phyloP scores from a whole-genome alignment of 1,140 invertebrate genomes.

The Triops cancriformis region DNA sequence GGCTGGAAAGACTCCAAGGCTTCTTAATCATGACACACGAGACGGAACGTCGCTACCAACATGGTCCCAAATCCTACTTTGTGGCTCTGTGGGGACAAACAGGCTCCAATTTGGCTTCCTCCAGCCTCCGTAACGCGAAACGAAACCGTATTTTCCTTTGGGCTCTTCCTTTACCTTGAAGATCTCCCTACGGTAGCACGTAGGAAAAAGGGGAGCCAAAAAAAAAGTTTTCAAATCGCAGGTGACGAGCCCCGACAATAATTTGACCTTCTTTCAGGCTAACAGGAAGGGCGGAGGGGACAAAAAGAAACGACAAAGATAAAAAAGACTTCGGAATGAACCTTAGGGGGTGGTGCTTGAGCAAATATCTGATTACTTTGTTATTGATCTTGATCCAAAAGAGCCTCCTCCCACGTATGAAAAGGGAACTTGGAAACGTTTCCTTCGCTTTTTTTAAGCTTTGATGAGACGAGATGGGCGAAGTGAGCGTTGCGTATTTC shows the following conservation, averaged over 20 bases:
- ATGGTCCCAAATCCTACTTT: conserved; percentile 13
- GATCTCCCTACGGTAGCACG: not conserved
- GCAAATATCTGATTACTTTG: conserved; percentile 11
- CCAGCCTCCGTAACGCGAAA: not conserved
- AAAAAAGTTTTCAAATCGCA: not conserved
- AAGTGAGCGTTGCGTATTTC: not conserved
- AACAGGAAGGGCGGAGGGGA: too few species aligned
- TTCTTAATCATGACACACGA: conserved; percentile 11
- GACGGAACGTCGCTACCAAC: not conserved
- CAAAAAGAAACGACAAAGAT: not conserved
- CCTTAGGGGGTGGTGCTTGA: conserved; percentile 1
- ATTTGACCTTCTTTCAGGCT: not conserved
- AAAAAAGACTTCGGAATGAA: not conserved
- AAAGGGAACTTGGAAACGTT: conserved; percentile 1
- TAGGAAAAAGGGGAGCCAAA: not conserved
- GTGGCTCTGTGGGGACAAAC: conserved; percentile 12
- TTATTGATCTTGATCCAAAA: conserved; percentile 12
- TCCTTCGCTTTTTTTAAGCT: not conserved
- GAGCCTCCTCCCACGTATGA: conserved; percentile 8
- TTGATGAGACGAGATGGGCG: not conserved
- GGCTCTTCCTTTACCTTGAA: not conserved
- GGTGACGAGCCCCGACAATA: conserved; percentile 12
- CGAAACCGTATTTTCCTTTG: conserved; percentile 1
- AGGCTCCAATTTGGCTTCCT: not conserved
- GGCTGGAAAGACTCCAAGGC: conserved; percentile 3